These are phyloP conservation scores for Pontoporia blainvillei DNA, from an alignment of 2,113 vertebrate genomes.

Conservation along the genomic window DNA sequence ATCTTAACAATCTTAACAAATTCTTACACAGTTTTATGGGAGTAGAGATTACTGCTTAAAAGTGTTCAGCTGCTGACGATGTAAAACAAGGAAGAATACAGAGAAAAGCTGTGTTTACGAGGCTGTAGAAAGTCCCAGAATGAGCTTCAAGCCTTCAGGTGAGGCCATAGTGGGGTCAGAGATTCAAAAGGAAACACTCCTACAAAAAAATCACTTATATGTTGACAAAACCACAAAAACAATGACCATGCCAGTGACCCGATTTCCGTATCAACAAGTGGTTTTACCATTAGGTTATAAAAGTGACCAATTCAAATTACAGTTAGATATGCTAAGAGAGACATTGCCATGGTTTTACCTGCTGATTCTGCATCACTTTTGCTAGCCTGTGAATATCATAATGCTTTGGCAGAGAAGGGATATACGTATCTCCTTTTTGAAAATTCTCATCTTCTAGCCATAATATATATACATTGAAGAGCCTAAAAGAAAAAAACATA, in stretches of 20 bases:
- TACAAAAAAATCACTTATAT: not conserved
- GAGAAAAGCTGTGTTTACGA: not conserved
- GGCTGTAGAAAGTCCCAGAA: not conserved
- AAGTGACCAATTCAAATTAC: not conserved
- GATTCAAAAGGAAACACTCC: not conserved
- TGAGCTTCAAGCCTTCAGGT: not conserved
- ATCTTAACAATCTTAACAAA: not conserved
- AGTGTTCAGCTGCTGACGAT: not conserved
- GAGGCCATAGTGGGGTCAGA: not conserved
- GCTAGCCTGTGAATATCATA: constrained; percentile 93
- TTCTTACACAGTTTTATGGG: not conserved
- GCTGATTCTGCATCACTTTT: constrained; percentile 94
- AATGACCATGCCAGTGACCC: not conserved
- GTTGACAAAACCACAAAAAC: not conserved
- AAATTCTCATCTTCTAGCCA: constrained; percentile 97
- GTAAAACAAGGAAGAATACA: not conserved
- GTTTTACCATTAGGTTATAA: not conserved
- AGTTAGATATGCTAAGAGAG: not conserved
- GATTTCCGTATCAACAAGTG: not conserved
- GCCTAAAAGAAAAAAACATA: constrained; percentile 76
- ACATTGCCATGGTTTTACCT: constrained; percentile 74
- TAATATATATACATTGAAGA: constrained; percentile 92
- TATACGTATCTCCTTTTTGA: constrained; percentile 92
- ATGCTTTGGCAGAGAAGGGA: constrained; percentile 93
- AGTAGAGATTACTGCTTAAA: not conserved